These are phyloP conservation scores for Dryococelus australis DNA, from an alignment of 2,888 invertebrate genomes.

Conservation along the genomic window DNA sequence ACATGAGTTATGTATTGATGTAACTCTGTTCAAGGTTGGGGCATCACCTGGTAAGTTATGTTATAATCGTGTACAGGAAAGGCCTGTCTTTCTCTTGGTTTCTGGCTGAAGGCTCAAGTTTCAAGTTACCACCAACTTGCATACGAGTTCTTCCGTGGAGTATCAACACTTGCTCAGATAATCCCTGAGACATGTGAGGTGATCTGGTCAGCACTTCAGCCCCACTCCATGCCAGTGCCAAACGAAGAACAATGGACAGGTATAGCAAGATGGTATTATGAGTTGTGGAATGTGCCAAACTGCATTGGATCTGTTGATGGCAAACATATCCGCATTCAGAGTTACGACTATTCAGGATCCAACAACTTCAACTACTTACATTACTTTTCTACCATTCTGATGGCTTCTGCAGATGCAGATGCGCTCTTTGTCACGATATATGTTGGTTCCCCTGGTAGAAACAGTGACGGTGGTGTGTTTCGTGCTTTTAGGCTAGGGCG, in stretches of 20 bases:
- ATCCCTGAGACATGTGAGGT: not conserved
- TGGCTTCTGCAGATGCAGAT: conserved; percentile 30
- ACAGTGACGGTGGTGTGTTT: no score
- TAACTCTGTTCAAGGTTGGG: no score
- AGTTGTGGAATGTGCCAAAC: conserved; percentile 33
- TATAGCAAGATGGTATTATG: conserved; percentile 7
- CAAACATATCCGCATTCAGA: not conserved
- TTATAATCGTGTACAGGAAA: no score
- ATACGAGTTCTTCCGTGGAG: conserved; percentile 13
- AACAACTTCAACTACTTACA: not conserved
- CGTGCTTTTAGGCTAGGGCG: conserved; percentile 17
- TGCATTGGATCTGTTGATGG: conserved; percentile 25
- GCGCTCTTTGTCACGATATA: conserved; percentile 25
- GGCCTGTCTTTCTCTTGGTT: not conserved
- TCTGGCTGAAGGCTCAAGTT: not conserved
- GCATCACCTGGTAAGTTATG: no score
- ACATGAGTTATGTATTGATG: not conserved
- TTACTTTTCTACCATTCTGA: conserved; percentile 22
- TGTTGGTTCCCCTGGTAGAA: conserved; percentile 33
- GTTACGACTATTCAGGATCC: not conserved
- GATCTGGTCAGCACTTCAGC: conserved; percentile 25
- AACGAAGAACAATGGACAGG: conserved; percentile 6
- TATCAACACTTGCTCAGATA: conserved; percentile 25
- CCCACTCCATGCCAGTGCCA: not conserved
- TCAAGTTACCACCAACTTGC: conserved; percentile 13